phyloP scores from a whole-genome alignment of 2,113 vertebrate genomes.

The Pungitius pungitius region DNA sequence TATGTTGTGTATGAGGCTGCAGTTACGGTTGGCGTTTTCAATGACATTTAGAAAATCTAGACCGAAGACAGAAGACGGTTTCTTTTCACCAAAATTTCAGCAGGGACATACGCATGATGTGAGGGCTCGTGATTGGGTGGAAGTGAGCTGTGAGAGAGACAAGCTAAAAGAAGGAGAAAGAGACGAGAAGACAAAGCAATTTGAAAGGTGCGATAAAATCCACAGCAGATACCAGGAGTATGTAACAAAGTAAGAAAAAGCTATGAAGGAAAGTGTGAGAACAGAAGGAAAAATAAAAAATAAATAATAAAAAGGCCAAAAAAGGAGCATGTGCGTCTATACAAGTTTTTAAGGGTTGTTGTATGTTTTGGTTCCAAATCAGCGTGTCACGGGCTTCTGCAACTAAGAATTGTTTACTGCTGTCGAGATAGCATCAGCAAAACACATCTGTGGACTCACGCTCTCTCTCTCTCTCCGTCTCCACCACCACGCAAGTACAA shows the following conservation, averaged over 20 bases:
- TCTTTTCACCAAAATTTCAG: conserved; percentile 20
- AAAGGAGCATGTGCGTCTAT: neutral
- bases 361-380: conserved; percentile 44
- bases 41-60: conserved; percentile 10
- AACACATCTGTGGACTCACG: conserved; percentile 75
- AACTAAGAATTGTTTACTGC: conserved; percentile 71
- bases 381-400: conserved; percentile 43
- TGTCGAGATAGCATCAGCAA: conserved; percentile 73
- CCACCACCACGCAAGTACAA: conserved; percentile 38
- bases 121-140: conserved; percentile 65
- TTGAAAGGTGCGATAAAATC: conserved; percentile 54
- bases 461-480: conserved; percentile 28
- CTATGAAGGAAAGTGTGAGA: neutral
- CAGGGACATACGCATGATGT: conserved; percentile 34
- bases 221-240: conserved; percentile 35
- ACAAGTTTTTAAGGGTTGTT: neutral
- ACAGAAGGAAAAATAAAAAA: neutral
- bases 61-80: neutral
- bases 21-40: neutral
- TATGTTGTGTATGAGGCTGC: neutral
- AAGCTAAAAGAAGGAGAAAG: conserved; percentile 37
- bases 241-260: conserved; percentile 29
- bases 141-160: conserved; percentile 62
- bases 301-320: conserved; percentile 2
- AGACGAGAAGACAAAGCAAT: conserved; percentile 44